These are phyloP conservation scores for Prunella himalayana DNA, from an alignment of 2,113 vertebrate genomes.

Conservation along the genomic window DNA sequence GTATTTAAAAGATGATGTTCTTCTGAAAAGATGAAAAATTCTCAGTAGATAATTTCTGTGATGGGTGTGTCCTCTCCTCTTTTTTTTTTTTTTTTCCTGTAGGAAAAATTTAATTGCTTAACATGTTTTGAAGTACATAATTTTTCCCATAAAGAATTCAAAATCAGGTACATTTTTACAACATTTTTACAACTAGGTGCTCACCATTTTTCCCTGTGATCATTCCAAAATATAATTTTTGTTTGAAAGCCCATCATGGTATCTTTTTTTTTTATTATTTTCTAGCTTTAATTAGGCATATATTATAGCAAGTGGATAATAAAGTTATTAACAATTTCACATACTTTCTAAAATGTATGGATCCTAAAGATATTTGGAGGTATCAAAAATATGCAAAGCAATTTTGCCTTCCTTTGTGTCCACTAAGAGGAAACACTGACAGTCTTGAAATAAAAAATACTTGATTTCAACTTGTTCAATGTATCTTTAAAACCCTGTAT, in stretches of 20 bases:
- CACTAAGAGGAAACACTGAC: neutral
- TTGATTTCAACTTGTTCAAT: neutral
- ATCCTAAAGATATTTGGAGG: neutral
- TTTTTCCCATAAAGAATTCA: neutral
- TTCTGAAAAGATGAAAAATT: neutral
- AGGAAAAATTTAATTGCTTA: neutral
- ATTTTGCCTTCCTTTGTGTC: neutral
- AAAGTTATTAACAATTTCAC: neutral
- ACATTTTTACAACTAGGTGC: neutral
- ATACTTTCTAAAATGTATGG: neutral
- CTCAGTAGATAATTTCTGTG: neutral
- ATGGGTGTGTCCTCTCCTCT: too few species aligned
- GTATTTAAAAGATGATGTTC: neutral
- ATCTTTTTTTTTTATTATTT: neutral
- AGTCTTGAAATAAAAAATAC: neutral
- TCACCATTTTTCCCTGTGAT: fast-evolving
- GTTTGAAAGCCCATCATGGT: neutral
- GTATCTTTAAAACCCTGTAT: neutral
- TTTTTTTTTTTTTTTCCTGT: neutral
- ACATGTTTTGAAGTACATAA: neutral
- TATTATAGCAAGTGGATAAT: neutral
- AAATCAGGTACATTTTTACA: neutral
- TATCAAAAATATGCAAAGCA: neutral
- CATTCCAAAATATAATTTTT: neutral
- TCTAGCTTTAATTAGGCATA: neutral